Evolutionary conservation across 2,113 vertebrate species (phyloP).

Genomic region (Ploceus nigricollis): DNA sequence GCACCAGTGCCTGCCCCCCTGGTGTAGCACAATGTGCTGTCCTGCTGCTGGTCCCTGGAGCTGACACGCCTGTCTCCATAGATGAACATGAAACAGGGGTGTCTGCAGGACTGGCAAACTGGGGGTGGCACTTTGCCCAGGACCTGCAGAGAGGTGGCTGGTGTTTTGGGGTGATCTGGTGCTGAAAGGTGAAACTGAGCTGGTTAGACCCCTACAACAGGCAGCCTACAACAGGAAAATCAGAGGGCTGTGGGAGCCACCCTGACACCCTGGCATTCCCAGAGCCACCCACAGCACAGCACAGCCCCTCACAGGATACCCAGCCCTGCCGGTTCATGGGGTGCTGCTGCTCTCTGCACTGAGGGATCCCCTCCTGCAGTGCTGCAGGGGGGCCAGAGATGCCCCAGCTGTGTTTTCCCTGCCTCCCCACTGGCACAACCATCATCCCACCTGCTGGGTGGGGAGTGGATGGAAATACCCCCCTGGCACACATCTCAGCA

Average conservation of each 20-base stretch:
- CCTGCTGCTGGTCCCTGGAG: rapidly evolving
- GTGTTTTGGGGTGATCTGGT: not conserved
- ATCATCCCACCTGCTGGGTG: not conserved
- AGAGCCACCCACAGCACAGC: rapidly evolving
- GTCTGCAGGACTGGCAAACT: not conserved
- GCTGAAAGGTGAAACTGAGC: not conserved
- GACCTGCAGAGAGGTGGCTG: not conserved
- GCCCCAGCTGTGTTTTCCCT: not conserved
- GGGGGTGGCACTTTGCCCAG: not conserved
- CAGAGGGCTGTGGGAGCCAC: not conserved
- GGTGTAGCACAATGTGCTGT: rapidly evolving
- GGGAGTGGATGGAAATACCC: not conserved
- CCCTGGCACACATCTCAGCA: not conserved
- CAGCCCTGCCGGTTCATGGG: not conserved
- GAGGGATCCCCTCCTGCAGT: not conserved
- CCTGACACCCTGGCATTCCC: not conserved
- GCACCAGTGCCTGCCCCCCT: rapidly evolving
- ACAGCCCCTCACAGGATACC: not conserved
- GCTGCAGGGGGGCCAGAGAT: not conserved
- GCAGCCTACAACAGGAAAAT: not conserved
- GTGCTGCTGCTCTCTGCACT: not conserved
- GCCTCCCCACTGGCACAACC: not conserved
- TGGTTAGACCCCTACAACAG: not conserved
- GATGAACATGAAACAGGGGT: not conserved
- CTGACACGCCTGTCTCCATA: rapidly evolving